Percentiles rank a stretch among this genome's conserved stretches.
phyloP scores from a whole-genome alignment of 2,113 vertebrate genomes.

The Spermophilus dauricus region DNA sequence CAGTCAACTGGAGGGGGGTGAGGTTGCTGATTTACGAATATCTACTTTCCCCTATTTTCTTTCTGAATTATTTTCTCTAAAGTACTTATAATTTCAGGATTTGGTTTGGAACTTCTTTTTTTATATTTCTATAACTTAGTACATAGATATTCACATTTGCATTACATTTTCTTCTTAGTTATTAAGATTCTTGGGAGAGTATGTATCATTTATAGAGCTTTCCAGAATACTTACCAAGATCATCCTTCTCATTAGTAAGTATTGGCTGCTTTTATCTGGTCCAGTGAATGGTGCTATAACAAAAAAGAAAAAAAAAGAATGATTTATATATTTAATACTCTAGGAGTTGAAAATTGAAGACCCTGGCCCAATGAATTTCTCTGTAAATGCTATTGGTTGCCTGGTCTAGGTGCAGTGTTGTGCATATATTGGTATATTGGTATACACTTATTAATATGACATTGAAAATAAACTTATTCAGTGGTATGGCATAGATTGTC shows the following conservation, averaged over 20 bases:
- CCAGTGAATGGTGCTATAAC: neutral
- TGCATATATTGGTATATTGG: neutral
- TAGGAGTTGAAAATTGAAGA: slow-evolving; percentile 14
- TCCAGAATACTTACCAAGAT: neutral
- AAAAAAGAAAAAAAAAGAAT: neutral
- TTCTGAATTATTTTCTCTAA: slow-evolving; percentile 10
- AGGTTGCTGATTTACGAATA: neutral
- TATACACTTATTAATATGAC: neutral
- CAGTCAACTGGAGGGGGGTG: neutral
- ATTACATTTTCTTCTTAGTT: neutral
- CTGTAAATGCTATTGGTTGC: neutral
- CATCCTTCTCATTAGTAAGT: neutral
- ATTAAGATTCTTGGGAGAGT: slow-evolving; percentile 1
- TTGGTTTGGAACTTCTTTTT: slow-evolving; percentile 49
- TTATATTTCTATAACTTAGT: neutral
- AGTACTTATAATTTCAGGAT: slow-evolving; percentile 36
- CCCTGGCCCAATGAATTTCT: neutral
- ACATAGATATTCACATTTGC: neutral
- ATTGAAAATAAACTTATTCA: slow-evolving; percentile 42
- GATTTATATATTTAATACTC: neutral
- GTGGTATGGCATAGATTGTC: neutral
- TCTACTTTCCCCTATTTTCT: neutral
- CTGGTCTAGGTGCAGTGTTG: neutral
- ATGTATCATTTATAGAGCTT: neutral
- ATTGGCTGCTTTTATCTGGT: neutral